Percentiles rank a stretch among this genome's conserved stretches.
These are phyloP conservation scores for Tryphoninae sp. DNA, from an alignment of 2,888 invertebrate genomes.

Conservation along the genomic window DNA sequence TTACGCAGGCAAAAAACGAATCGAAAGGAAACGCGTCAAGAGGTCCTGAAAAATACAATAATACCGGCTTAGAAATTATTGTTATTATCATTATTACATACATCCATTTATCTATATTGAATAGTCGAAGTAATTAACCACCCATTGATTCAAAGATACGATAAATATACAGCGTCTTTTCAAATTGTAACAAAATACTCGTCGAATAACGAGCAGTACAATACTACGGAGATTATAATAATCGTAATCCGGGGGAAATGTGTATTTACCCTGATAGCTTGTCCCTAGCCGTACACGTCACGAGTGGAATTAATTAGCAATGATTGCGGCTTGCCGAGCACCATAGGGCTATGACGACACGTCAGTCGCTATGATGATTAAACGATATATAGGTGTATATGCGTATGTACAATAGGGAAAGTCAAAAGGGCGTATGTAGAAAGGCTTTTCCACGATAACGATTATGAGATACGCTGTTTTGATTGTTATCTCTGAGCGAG, in stretches of 20 bases:
- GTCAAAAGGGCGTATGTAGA: neutral
- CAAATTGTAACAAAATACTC: neutral
- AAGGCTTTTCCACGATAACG: neutral
- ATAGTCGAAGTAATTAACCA: too few relatives aligned
- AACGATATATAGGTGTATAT: neutral
- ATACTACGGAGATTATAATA: slow-evolving; percentile 45
- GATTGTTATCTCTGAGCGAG: neutral
- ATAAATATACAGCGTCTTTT: too few relatives aligned
- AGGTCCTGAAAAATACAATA: neutral
- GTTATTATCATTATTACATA: too few relatives aligned
- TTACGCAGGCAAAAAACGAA: neutral
- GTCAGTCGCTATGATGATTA: slow-evolving; percentile 13
- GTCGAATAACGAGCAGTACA: neutral
- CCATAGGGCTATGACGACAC: slow-evolving; percentile 45
- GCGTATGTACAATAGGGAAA: neutral
- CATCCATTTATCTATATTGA: too few relatives aligned
- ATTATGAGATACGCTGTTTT: neutral
- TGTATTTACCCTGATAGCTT: slow-evolving; percentile 59
- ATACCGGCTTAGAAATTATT: too few relatives aligned
- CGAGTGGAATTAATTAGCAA: slow-evolving; percentile 70
- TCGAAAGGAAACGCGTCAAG: neutral
- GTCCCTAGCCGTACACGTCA: slow-evolving; percentile 57
- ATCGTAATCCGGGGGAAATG: slow-evolving; percentile 59
- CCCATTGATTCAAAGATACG: too few relatives aligned
- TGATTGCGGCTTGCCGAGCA: slow-evolving; percentile 64